Conservation (phyloP, 2,888 invertebrate genomes). For the Agonopterix heracliana region DNA sequence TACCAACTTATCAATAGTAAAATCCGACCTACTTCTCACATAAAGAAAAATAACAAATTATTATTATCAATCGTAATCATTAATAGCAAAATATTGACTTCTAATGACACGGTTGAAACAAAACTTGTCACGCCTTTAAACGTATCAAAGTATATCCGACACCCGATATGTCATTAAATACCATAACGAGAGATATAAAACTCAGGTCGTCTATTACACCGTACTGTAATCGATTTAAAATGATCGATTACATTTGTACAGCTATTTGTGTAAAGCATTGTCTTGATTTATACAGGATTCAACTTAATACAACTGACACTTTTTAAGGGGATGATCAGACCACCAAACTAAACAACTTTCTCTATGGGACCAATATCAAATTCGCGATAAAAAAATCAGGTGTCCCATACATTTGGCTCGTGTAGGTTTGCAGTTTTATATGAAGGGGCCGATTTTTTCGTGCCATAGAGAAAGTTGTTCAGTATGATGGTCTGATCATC, state of each 20-base stretch:
- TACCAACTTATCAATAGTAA: slow-evolving; percentile 10
- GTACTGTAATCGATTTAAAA: slow-evolving; percentile 22
- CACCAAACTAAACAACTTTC: too few species aligned
- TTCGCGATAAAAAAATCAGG: too few species aligned
- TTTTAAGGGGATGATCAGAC: too few species aligned
- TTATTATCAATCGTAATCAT: slow-evolving; percentile 60
- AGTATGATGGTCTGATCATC: too few species aligned
- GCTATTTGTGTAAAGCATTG: neutral
- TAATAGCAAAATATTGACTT: slow-evolving; percentile 51
- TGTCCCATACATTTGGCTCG: too few species aligned
- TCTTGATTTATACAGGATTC: neutral
- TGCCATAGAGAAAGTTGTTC: too few species aligned
- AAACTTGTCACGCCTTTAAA: slow-evolving; percentile 50
- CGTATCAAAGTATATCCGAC: slow-evolving; percentile 45
- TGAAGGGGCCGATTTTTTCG: too few species aligned
- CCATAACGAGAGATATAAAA: slow-evolving; percentile 37
- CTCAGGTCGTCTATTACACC: slow-evolving; percentile 33
- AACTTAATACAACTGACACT: too few species aligned
- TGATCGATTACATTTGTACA: slow-evolving; percentile 1
- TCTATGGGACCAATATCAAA: too few species aligned
- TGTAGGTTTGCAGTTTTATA: too few species aligned
- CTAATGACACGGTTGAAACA: slow-evolving; percentile 57
- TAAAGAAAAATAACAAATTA: slow-evolving; percentile 43
- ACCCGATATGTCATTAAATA: slow-evolving; percentile 60
- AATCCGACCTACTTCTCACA: slow-evolving; percentile 41